These are phyloP conservation scores for Linurgus olivaceus DNA, from an alignment of 2,797 vertebrate genomes.

Conservation along the genomic window DNA sequence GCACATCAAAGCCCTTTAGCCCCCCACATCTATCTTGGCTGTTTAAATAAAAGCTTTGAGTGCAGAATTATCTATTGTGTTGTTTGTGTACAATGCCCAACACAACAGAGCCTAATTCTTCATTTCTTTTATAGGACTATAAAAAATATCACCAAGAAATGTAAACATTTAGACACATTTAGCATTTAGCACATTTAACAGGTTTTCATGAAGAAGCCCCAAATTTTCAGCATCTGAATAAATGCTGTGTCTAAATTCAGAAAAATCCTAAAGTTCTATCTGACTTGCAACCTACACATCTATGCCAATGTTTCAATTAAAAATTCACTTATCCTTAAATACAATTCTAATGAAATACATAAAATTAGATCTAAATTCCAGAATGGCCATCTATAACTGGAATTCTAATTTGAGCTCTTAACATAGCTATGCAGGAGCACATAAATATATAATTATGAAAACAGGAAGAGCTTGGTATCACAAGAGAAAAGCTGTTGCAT, in stretches of 20 bases:
- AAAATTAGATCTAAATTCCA: not conserved
- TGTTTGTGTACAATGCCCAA: not conserved
- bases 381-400: not conserved
- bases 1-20: not conserved
- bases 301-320: not conserved
- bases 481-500: not conserved
- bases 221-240: not conserved
- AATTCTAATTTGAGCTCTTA: not conserved
- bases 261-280: not conserved
- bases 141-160: not conserved
- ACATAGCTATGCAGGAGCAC: not conserved
- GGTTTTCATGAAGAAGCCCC: not conserved
- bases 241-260: not conserved
- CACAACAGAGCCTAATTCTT: not conserved
- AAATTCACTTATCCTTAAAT: not conserved
- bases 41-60: conserved; percentile 14
- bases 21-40: not conserved
- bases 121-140: not conserved
- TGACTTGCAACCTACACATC: not conserved
- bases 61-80: not conserved
- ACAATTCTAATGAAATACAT: not conserved
- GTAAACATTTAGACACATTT: not conserved
- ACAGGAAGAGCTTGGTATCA: not conserved
- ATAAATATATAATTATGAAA: not conserved
- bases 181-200: not conserved